These are phyloP conservation scores for Drosophila falleni DNA, from an alignment of 2,888 invertebrate genomes.

Conservation along the genomic window DNA sequence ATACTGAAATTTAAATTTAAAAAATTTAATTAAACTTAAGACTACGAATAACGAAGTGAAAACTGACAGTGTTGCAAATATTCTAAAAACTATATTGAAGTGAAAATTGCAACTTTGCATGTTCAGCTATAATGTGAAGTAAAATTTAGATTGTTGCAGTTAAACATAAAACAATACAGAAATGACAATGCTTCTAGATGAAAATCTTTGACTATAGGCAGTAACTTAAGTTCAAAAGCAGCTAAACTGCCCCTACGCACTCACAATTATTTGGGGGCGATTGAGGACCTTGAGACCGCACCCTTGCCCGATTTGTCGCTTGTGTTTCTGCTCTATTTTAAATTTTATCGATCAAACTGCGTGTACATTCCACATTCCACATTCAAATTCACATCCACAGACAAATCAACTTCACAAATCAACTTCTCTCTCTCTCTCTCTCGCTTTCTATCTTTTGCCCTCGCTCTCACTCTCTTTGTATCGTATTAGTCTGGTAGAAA, in stretches of 20 bases:
- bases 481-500: slow-evolving; percentile 34
- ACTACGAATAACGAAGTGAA: no score
- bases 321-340: slow-evolving; percentile 57
- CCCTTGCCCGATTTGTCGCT: slow-evolving; percentile 1
- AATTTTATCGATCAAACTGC: slow-evolving; percentile 75
- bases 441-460: neutral
- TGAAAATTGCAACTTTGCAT: neutral
- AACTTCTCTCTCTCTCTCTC: neutral
- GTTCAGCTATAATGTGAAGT: no score
- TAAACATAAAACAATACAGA: neutral
- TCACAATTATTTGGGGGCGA: neutral
- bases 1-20: no score
- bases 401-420: slow-evolving; percentile 23
- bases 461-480: neutral
- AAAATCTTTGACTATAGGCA: neutral
- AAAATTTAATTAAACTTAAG: no score
- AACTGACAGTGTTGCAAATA: neutral
- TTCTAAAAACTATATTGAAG: neutral
- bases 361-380: slow-evolving; percentile 40
- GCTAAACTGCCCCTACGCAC: slow-evolving; percentile 1
- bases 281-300: neutral
- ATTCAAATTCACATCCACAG: slow-evolving; percentile 19
- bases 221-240: neutral
- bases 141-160: neutral
- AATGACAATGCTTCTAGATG: neutral